A percentile compares a stretch with the other conserved stretches of the same genome.
These are phyloP conservation scores for Microcaecilia unicolor DNA, from an alignment of 2,797 vertebrate species.

Conservation along the genomic window DNA sequence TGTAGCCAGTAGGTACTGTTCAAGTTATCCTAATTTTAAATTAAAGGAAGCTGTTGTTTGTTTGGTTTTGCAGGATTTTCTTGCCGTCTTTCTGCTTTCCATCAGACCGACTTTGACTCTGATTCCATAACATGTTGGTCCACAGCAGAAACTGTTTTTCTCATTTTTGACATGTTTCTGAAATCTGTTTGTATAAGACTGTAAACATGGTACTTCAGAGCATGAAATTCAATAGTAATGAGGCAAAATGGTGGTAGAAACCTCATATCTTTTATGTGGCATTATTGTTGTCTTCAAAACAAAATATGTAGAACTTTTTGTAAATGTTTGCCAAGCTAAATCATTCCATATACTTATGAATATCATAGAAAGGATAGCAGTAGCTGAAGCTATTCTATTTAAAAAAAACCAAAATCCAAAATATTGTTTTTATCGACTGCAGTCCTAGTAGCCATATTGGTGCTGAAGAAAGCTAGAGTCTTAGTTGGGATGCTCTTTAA, in stretches of 20 bases:
- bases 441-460: too few relatives aligned
- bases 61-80: conserved; percentile 5
- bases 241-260: conserved; percentile 6
- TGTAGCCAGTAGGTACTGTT: conserved; percentile 1
- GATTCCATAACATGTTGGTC: conserved; percentile 17
- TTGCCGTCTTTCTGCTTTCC: conserved; percentile 1
- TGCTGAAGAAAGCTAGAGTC: too few relatives aligned
- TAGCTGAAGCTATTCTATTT: too few relatives aligned
- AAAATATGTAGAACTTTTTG: neutral
- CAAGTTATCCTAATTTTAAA: neutral
- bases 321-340: neutral
- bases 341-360: too few relatives aligned
- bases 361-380: too few relatives aligned
- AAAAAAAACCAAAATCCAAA: too few relatives aligned
- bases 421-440: too few relatives aligned
- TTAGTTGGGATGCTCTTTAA: too few relatives aligned
- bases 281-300: neutral
- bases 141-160: conserved; percentile 10
- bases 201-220: conserved; percentile 14
- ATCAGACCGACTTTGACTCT: conserved; percentile 12
- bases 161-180: conserved; percentile 8
- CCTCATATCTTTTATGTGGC: conserved; percentile 3
- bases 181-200: conserved; percentile 10
- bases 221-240: conserved; percentile 15
- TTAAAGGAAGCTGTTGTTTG: conserved; percentile 1